Conservation (phyloP, 1,140 invertebrate genomes). For the Cotesia vestalis region DNA sequence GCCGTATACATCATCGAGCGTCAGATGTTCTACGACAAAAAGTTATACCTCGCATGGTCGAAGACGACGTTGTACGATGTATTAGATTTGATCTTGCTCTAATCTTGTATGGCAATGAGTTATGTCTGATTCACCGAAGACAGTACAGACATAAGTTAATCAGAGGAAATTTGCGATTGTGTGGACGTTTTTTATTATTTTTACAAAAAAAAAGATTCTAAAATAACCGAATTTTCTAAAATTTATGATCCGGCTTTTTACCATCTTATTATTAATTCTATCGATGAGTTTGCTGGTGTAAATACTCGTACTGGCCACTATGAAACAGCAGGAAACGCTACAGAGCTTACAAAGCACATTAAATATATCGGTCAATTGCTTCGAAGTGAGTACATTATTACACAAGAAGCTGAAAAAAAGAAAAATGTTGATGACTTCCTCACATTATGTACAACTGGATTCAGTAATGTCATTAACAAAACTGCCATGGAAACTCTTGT, state of each 20-base stretch:
- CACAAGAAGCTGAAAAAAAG: conserved; percentile 21
- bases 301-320: conserved; percentile 31
- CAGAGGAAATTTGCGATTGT: conserved; percentile 25
- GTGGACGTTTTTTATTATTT: conserved; percentile 41
- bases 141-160: conserved; percentile 37
- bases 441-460: conserved; percentile 33
- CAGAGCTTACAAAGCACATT: conserved; percentile 31
- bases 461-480: conserved; percentile 31
- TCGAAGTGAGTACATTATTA: conserved; percentile 30
- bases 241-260: conserved; percentile 38
- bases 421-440: conserved; percentile 32
- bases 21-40: conserved; percentile 5
- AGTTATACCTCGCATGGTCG: conserved; percentile 29
- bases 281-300: conserved; percentile 31
- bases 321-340: conserved; percentile 24
- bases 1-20: conserved; percentile 26
- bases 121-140: conserved; percentile 23
- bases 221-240: conserved; percentile 32
- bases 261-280: conserved; percentile 9
- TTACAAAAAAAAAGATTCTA: conserved; percentile 44
- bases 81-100: conserved; percentile 39
- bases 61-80: conserved; percentile 26
- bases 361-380: conserved; percentile 36
- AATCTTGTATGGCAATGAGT: conserved; percentile 36
- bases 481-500: conserved; percentile 26